Conservation (phyloP, 1,140 invertebrate genomes). For the Samia ricini region DNA sequence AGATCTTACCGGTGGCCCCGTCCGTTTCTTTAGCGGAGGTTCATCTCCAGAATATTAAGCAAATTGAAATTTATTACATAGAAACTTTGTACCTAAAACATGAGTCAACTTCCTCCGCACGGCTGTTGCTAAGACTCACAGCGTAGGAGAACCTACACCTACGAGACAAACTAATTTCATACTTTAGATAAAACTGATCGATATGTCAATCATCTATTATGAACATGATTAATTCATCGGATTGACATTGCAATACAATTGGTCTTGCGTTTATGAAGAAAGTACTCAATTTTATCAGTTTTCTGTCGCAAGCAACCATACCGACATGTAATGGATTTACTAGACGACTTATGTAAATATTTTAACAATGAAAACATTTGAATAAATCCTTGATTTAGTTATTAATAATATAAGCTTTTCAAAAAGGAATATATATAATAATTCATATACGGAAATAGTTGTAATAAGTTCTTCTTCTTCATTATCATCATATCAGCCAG, state of each 20-base stretch:
- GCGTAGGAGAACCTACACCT: constrained; percentile 35
- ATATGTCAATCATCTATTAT: constrained; percentile 57
- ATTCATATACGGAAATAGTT: no score
- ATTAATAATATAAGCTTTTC: no score
- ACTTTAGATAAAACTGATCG: constrained; percentile 32
- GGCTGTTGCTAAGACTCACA: constrained; percentile 21
- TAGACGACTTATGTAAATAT: no score
- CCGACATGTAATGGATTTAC: no score
- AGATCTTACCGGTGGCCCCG: constrained; percentile 3
- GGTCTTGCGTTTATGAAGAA: constrained; percentile 6
- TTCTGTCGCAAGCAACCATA: background rate
- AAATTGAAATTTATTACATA: constrained; percentile 46
- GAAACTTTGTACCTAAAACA: constrained; percentile 28
- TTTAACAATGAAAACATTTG: no score
- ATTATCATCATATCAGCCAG: no score
- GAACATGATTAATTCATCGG: constrained; percentile 35
- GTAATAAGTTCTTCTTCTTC: no score
- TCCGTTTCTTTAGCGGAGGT: constrained; percentile 20
- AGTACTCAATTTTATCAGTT: constrained; percentile 1
- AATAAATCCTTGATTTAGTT: no score
- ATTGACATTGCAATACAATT: constrained; percentile 51
- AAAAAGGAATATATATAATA: no score
- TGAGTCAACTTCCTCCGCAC: constrained; percentile 46
- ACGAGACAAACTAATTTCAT: constrained; percentile 32
- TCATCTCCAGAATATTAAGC: constrained; percentile 49